A percentile compares a stretch with the other conserved stretches of the same genome.
phyloP scores from a whole-genome alignment of 2,113 vertebrate genomes.

The Otocyon megalotis region DNA sequence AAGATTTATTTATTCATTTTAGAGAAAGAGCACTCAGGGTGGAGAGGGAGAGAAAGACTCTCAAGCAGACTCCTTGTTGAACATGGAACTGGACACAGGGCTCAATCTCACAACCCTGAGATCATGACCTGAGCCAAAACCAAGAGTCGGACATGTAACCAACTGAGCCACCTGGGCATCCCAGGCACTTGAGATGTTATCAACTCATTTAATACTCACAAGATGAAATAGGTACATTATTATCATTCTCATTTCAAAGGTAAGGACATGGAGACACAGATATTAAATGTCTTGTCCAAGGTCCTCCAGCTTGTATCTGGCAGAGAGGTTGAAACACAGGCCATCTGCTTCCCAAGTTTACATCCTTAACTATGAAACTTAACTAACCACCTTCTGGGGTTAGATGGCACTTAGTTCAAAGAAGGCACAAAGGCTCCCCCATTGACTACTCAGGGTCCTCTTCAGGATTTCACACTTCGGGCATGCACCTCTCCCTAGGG shows the following conservation, averaged over 20 bases:
- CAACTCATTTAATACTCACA: neutral
- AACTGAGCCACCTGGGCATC: neutral
- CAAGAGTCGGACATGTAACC: neutral
- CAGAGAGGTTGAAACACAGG: neutral
- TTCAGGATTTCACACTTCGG: neutral
- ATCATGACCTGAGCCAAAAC: neutral
- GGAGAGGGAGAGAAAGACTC: neutral
- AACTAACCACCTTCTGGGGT: neutral
- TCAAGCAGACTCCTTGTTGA: neutral
- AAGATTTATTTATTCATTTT: too few relatives aligned
- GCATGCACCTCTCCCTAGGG: neutral
- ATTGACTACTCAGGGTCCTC: neutral
- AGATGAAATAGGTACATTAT: neutral
- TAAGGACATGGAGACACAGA: neutral
- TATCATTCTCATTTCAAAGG: slow-evolving; percentile 16
- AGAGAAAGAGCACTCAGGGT: neutral
- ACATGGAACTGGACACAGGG: rapidly evolving
- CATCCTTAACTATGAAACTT: neutral
- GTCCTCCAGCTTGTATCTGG: neutral
- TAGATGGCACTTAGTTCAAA: neutral
- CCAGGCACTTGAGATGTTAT: neutral
- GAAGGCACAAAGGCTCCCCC: neutral
- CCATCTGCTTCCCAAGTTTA: neutral
- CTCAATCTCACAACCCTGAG: neutral
- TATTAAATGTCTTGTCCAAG: neutral